phyloP scores from a whole-genome alignment of 2,797 vertebrate species.

The Distichodus sexfasciatus region DNA sequence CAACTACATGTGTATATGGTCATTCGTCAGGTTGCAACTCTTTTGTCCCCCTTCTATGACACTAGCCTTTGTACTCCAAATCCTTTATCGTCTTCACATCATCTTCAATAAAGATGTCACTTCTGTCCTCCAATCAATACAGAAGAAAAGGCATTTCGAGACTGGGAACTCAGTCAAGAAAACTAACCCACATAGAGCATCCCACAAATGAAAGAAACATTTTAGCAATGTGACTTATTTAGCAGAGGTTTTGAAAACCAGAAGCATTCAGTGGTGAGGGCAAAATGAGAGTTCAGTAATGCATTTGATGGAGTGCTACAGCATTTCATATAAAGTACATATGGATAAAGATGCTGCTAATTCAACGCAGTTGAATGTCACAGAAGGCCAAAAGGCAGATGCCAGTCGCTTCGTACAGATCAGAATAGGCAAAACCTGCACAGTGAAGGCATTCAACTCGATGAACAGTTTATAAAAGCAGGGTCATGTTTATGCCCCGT shows the following conservation, averaged over 20 bases:
- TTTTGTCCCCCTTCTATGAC: slow-evolving; percentile 1
- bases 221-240: slow-evolving; percentile 30
- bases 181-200: slow-evolving; percentile 5
- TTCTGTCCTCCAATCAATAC: no score
- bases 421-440: slow-evolving; percentile 25
- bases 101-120: neutral
- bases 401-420: slow-evolving; percentile 24
- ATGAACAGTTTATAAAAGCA: slow-evolving; percentile 40
- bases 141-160: slow-evolving; percentile 6
- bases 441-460: slow-evolving; percentile 14
- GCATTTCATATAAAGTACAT: slow-evolving; percentile 41
- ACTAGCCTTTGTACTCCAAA: slow-evolving; percentile 12
- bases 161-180: neutral
- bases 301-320: slow-evolving; percentile 33
- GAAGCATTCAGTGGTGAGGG: slow-evolving; percentile 18
- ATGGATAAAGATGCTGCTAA: slow-evolving; percentile 32
- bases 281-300: slow-evolving; percentile 31
- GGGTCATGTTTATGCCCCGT: slow-evolving; percentile 36
- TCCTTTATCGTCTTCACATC: slow-evolving; percentile 18
- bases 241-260: slow-evolving; percentile 19
- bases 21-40: slow-evolving; percentile 20
- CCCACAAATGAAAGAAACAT: slow-evolving; percentile 32
- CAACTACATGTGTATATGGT: slow-evolving; percentile 35
- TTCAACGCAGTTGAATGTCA: slow-evolving; percentile 42
- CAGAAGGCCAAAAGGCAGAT: slow-evolving; percentile 39